Conservation (phyloP, 2,797 vertebrate species). For the Coracias cyanogaster region DNA sequence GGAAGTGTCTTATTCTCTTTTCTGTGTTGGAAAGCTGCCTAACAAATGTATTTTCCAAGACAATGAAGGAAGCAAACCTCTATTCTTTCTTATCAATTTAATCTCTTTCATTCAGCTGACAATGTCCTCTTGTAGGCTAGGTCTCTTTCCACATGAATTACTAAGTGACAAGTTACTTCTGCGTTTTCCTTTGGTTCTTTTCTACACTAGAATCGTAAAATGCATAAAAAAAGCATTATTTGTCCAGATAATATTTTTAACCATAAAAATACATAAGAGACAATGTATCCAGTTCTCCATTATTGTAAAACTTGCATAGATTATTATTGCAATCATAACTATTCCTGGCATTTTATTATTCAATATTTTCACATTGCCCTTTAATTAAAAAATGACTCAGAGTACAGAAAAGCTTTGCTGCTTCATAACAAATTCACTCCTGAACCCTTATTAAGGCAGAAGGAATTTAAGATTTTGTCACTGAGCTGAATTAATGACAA, state of each 20-base stretch:
- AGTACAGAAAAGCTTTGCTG: neutral
- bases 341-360: neutral
- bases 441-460: neutral
- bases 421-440: neutral
- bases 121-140: constrained; percentile 41
- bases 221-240: neutral
- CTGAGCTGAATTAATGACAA: neutral
- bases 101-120: constrained; percentile 58
- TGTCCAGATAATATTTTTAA: neutral
- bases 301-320: neutral
- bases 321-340: neutral
- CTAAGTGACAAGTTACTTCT: constrained; percentile 48
- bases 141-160: constrained; percentile 57
- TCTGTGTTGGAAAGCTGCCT: constrained; percentile 49
- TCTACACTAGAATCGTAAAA: neutral
- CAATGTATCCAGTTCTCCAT: neutral
- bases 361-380: neutral
- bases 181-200: neutral
- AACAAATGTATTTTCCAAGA: constrained; percentile 62
- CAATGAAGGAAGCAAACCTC: constrained; percentile 50
- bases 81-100: constrained; percentile 62
- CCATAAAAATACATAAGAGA: neutral
- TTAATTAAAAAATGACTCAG: constrained; percentile 23
- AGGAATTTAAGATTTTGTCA: neutral
- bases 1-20: constrained; percentile 43